A percentile compares a stretch with the other conserved stretches of the same genome.
Evolutionary conservation across 2,113 vertebrate genomes (phyloP).

Genomic region (Rhodinocichla rosea): DNA sequence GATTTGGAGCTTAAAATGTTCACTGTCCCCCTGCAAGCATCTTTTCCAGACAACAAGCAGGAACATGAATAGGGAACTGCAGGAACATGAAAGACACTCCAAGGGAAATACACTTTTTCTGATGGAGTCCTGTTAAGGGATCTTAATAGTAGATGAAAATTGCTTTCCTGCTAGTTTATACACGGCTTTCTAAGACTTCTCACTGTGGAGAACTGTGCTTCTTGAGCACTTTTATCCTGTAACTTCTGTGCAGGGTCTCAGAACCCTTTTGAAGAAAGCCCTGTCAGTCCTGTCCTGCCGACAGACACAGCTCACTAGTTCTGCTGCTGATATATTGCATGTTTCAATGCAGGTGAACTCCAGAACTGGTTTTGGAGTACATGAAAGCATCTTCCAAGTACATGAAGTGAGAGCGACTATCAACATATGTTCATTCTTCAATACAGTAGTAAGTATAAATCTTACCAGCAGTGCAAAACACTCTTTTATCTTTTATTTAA

Average conservation of each 20-base stretch:
- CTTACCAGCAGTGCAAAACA: neutral
- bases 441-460: neutral
- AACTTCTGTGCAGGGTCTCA: neutral
- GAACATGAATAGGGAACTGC: neutral
- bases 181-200: neutral
- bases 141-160: neutral
- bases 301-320: neutral
- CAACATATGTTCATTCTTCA: fast-evolving
- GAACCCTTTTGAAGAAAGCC: neutral
- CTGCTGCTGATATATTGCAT: fast-evolving
- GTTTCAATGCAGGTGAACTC: conserved; percentile 52
- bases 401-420: neutral
- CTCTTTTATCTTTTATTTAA: neutral
- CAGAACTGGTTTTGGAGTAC: conserved; percentile 12
- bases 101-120: neutral
- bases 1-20: neutral
- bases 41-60: neutral
- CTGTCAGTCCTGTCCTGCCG: neutral
- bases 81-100: neutral
- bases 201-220: neutral
- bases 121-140: neutral
- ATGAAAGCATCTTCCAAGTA: conserved; percentile 15
- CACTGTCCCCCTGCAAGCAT: neutral
- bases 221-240: neutral
- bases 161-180: neutral